Evolutionary conservation across 2,888 invertebrate species (phyloP), one percentile per base, ranked within the genome.

Genomic region (Yponomeuta malinellus): DNA sequence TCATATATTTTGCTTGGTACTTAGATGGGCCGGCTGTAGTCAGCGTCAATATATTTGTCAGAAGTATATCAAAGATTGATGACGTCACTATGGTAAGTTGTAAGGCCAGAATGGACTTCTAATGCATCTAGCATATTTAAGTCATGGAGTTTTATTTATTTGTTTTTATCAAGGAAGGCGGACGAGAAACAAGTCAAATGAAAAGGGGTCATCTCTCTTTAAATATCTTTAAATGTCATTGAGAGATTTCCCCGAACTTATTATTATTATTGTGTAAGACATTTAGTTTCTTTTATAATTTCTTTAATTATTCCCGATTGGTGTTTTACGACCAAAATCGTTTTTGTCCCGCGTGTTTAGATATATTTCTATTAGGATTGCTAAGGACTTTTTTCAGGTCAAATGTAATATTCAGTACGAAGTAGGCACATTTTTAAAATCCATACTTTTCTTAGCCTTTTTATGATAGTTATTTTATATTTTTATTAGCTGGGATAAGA

Each of bases 61-160:
- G 98, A 95, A 98, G 98, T 96, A 97, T 98, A 94, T 97, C 98
- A 94, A 98, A 98, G 95, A 98, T 98, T 94, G 98, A 98, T 96
- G 98, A 98, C 95, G 98, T 98, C 93, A 98, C 97, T 85, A 98
- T 98, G 98, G 98, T 98, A 97, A 97, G 97, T 97, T 91, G 86
- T 82, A 86, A 81, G 82, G 83, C 82, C 83, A 82, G 84, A 83
- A 87, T 82, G 84, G 86, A 83, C 84, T 86, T 66, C 6, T 66
- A 68, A 68, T 70, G 84, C 83, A 82, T 81, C 15, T 89, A 89
- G 86, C 81, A 79, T 86, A 80, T 84, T 8, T 84, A 80, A 81
- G 79, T 77, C 79, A 82, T 82, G 79, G 37, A 82, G 79, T 81
- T 15, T 68, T 68, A 52, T 63, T 43, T 52, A 3, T 80, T 79